Percentiles rank a stretch among this genome's conserved stretches.
phyloP scores from a whole-genome alignment of 2,888 invertebrate species.

The Subacronicta megacephala region DNA sequence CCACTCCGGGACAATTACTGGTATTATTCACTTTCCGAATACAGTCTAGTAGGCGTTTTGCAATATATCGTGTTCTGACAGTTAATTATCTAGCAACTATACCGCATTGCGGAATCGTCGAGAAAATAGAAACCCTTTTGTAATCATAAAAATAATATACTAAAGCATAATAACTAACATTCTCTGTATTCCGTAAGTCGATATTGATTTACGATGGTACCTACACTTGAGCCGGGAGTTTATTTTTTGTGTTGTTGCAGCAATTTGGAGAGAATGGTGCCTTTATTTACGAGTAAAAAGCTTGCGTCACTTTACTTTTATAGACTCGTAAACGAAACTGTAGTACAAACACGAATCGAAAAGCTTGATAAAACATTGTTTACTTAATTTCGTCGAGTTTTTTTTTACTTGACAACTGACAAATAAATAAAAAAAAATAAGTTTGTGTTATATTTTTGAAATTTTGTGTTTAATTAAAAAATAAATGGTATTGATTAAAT shows the following conservation, averaged over 20 bases:
- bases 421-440: too few relatives aligned
- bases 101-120: slow-evolving; percentile 20
- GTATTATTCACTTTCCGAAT: too few relatives aligned
- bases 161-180: slow-evolving; percentile 9
- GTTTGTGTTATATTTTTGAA: too few relatives aligned
- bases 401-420: too few relatives aligned
- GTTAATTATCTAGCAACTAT: slow-evolving; percentile 21
- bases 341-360: too few relatives aligned
- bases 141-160: slow-evolving; percentile 7
- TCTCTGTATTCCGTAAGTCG: slow-evolving; percentile 7
- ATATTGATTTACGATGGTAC: slow-evolving; percentile 21
- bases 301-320: background rate
- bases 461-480: too few relatives aligned
- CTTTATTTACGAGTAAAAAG: slow-evolving; percentile 5
- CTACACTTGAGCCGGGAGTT: slow-evolving; percentile 4
- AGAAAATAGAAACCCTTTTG: background rate
- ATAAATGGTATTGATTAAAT: too few relatives aligned
- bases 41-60: background rate
- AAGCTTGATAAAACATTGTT: too few relatives aligned
- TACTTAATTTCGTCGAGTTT: too few relatives aligned
- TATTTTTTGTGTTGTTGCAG: slow-evolving; percentile 5
- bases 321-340: too few relatives aligned
- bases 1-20: too few relatives aligned
- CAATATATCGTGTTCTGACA: slow-evolving; percentile 36
- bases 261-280: slow-evolving; percentile 6